A percentile compares a stretch with the other conserved stretches of the same genome.
These are phyloP conservation scores for Acrobasis repandana DNA, from an alignment of 2,888 invertebrate genomes.

Conservation along the genomic window DNA sequence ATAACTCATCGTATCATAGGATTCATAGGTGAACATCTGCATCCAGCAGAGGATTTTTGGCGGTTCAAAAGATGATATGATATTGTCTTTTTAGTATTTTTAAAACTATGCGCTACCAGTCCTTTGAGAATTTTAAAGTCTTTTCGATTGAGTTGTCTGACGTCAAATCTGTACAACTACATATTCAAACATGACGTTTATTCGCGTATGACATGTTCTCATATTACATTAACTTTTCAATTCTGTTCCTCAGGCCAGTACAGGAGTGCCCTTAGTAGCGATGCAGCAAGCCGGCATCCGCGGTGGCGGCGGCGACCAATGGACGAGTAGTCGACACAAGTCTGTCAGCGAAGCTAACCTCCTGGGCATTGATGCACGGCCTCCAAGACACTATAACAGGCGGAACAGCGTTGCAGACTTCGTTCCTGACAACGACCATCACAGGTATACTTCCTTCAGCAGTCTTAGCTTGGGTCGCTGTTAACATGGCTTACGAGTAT, in stretches of 20 bases:
- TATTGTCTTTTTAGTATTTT: no score
- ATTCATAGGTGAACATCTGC: no score
- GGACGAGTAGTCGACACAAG: constrained; percentile 78
- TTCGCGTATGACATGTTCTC: neutral
- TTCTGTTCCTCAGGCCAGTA: constrained; percentile 53
- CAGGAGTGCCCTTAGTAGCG: constrained; percentile 85
- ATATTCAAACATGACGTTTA: neutral
- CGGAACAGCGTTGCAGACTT: constrained; percentile 85
- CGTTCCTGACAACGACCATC: constrained; percentile 79
- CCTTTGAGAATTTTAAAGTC: no score
- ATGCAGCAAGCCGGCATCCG: constrained; percentile 87
- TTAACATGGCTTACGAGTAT: no score
- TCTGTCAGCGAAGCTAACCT: constrained; percentile 95
- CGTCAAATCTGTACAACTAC: neutral
- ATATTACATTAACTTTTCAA: neutral
- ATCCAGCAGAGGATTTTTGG: no score
- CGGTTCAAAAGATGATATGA: no score
- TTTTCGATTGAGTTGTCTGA: no score
- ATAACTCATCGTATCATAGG: no score
- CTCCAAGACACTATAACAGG: constrained; percentile 70
- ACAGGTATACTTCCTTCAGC: constrained; percentile 59
- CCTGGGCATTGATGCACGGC: constrained; percentile 83
- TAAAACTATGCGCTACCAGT: no score
- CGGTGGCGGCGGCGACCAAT: constrained; percentile 68
- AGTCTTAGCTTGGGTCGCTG: neutral